Conservation (phyloP, 2,113 vertebrate species). For the Mandrillus leucophaeus region DNA sequence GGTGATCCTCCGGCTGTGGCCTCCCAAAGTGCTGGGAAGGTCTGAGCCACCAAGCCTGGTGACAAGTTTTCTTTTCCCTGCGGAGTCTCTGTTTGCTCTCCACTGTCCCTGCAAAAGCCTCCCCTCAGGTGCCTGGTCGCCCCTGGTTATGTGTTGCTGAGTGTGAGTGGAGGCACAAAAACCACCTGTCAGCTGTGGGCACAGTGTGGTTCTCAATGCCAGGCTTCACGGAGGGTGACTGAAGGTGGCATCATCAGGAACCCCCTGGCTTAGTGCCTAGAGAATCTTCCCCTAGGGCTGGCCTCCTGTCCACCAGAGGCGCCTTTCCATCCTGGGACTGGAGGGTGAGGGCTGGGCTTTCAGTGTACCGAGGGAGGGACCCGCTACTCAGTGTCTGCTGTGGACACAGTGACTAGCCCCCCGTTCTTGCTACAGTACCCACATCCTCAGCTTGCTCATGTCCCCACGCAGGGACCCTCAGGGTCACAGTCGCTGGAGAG, state of each 20-base stretch:
- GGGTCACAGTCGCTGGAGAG: background rate
- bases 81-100: background rate
- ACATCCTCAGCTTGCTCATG: background rate
- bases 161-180: accelerated
- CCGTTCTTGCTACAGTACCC: background rate
- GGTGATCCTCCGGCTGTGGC: too few species aligned
- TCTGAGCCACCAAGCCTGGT: too few species aligned
- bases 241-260: background rate
- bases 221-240: accelerated
- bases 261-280: accelerated
- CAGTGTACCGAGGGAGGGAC: background rate
- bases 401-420: accelerated
- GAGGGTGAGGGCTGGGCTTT: background rate
- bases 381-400: accelerated
- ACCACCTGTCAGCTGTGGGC: accelerated
- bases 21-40: too few species aligned
- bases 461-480: background rate
- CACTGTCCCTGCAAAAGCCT: accelerated
- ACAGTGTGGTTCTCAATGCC: background rate
- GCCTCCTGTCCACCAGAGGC: accelerated
- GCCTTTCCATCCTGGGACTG: background rate
- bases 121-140: background rate
- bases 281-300: too few species aligned
- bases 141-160: background rate
- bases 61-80: too few species aligned